Base-by-base conservation (phyloP, 2,797 vertebrate genomes). In the Phrynocephalus forsythii region DNA sequence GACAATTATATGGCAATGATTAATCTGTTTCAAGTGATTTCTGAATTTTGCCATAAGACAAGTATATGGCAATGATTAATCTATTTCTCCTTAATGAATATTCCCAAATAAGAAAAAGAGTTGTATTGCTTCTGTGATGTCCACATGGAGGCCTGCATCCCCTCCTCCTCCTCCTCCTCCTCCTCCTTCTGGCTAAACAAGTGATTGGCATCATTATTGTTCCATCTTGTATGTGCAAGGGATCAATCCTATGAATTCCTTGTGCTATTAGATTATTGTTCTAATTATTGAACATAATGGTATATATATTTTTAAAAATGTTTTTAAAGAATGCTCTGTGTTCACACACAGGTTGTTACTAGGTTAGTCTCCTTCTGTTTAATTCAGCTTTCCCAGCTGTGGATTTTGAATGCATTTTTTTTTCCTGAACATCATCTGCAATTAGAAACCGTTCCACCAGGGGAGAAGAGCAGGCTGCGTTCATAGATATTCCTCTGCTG, bases 371-470 rank as follows among this genome's bases (percentile, higher is more conserved):
- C 63, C 75, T 91, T 71, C 0, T 16, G 28, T 93, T 96, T 94
- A 94, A 96, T 92, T 93, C 87, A 18, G 76, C 90, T 94, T 93
- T 95, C 94, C 87, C 89, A 94, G 86, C 91, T 84, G 38, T 26
- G 92, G 91, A 90, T 91, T 92, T 88, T 18, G 84, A 96, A 94
- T 77, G 91, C 82, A 87, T 95, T 92, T 95, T 85, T 60, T 5
- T 1, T 3, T 2, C 91, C 75, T 90, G 91, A 72, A 86, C 44
- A 30, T 93, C 0, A 30, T 0, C 0, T 84, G 93, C 96, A 96
- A 95, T 97, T 96, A 97, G 94, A 96, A 95, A 95, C 92, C 94
- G 95, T 95, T 95, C 96, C 95, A 97, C 88, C 93, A 96, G 76
- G 95, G 96, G 94, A 96, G 94, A 96, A 94, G 96, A 94, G 92